Base-by-base conservation (phyloP, 2,888 invertebrate species). In the Leucophenga montana region DNA sequence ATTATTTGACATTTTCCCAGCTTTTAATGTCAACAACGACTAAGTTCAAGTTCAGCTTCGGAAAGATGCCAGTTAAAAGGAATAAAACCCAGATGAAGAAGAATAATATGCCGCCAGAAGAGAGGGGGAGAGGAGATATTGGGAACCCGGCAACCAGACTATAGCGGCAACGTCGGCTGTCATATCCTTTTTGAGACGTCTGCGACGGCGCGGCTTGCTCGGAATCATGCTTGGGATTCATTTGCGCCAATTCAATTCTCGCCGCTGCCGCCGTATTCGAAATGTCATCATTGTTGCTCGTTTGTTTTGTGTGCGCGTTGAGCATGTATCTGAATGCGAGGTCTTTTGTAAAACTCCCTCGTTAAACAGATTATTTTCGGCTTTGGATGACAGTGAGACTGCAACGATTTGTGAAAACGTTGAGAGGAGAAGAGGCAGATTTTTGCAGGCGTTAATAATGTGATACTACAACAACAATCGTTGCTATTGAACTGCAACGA, bases 1-100 rank as follows among this genome's bases (percentile, higher is more conserved):
- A 77, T 76, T 82, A 84, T 83, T 82, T 86, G 86, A 85, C 83
- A 87, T 83, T 87, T 87, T 87, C 88, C 87, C 87, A 87, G 85
- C 88, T 87, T 85, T 87, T 87, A 86, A 84, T 83, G 88, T 88
- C 87, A 61, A 68, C 59, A 62, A 53, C 33, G 48, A 66, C 50
- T 33, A 22, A 18, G 50, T 18, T 70, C 54, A 69, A 70, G 69
- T 66, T 69, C 71, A 71, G 66, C 73, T 74, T 64, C 71, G 67
- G 75, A 70, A 62, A 39, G 39, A 39, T 39, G 39, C 70, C 66
- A 50, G 64, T 27, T 16, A 61, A 61, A 73, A 68, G 27, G 27
- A 27, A 27, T 27, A 27, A 3, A 27, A 27, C 27, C 27, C 27
- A 59, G 62, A 59, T 50, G 18, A 50, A 50, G 6, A 50, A 50